Conservation (phyloP, 1,140 invertebrate species). For the Metopolophium dirhodum region DNA sequence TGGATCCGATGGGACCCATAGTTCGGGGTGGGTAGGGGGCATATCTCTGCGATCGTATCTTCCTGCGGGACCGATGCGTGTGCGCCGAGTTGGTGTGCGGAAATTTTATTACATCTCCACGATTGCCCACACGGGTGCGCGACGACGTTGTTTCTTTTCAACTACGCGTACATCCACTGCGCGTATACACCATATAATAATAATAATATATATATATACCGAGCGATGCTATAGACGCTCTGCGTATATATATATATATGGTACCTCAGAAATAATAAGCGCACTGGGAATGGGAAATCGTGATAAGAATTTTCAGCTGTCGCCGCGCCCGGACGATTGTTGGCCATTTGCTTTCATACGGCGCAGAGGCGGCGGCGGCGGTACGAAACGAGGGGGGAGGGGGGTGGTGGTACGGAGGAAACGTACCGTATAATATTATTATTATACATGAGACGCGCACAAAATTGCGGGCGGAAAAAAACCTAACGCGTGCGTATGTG, state of each 20-base stretch:
- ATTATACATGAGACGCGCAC: neutral
- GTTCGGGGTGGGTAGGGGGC: no score
- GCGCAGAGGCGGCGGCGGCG: neutral
- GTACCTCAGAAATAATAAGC: neutral
- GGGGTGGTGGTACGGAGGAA: neutral
- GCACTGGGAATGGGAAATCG: constrained; percentile 8
- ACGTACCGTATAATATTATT: neutral
- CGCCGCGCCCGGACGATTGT: neutral
- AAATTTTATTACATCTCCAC: constrained; percentile 40
- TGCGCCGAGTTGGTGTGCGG: neutral
- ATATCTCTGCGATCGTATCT: constrained; percentile 27
- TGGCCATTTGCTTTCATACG: neutral
- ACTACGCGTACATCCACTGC: neutral
- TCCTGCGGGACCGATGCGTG: constrained; percentile 29
- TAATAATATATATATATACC: neutral
- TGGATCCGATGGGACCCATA: neutral
- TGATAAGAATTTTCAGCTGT: constrained; percentile 11
- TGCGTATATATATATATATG: neutral
- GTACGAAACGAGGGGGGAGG: no score
- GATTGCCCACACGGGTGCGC: neutral
- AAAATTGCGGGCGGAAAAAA: neutral
- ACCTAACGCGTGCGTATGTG: neutral
- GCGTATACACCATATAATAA: neutral
- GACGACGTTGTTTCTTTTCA: constrained; percentile 9
- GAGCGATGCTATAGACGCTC: neutral